phyloP scores from a whole-genome alignment of 2,113 vertebrate genomes.

The Sylvia atricapilla region DNA sequence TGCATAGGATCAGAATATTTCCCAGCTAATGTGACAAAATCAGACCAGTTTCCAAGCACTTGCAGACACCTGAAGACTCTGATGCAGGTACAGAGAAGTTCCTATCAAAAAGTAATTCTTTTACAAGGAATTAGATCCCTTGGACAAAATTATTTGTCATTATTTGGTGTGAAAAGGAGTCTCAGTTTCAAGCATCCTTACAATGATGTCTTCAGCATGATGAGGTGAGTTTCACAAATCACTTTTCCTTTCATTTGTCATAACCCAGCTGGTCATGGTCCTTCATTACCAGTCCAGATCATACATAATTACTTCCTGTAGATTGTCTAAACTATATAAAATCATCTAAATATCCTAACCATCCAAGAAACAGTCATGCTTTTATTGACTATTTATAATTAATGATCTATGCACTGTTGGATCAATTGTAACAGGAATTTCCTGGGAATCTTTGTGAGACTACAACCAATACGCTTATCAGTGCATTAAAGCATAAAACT shows the following conservation, averaged over 20 bases:
- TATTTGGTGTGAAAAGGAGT: background rate
- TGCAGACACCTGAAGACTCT: background rate
- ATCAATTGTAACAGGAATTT: background rate
- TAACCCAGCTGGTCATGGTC: background rate
- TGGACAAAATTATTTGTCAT: rapidly evolving
- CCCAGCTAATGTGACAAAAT: background rate
- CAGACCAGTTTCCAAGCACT: background rate
- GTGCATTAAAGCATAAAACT: background rate
- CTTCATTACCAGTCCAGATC: background rate
- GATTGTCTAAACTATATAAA: background rate
- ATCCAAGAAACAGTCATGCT: background rate
- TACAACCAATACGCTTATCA: background rate
- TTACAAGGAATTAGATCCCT: background rate
- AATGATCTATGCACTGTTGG: background rate
- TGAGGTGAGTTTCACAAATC: background rate
- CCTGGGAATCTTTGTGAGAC: background rate
- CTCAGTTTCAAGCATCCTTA: background rate
- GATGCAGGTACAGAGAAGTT: background rate
- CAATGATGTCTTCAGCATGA: background rate
- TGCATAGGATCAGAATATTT: background rate
- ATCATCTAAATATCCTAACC: background rate
- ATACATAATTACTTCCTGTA: background rate
- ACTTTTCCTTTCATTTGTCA: background rate
- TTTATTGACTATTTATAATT: background rate
- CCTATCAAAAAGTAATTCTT: background rate